These are phyloP conservation scores for Leptodactylus fuscus DNA, from an alignment of 2,113 vertebrate genomes.

Conservation along the genomic window DNA sequence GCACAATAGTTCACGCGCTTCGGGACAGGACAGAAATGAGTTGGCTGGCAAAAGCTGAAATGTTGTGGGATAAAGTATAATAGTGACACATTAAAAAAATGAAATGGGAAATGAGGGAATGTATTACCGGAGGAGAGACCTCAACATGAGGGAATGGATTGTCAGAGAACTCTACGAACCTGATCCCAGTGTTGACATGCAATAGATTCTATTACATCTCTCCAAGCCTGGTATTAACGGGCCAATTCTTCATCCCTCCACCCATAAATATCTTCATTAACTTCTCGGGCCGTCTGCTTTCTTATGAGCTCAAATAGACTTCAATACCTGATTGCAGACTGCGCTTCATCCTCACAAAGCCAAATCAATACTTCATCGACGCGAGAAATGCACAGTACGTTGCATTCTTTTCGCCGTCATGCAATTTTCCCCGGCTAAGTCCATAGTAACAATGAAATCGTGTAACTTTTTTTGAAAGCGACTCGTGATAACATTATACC, in stretches of 20 bases:
- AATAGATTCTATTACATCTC: slow-evolving; percentile 5
- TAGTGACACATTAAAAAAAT: neutral
- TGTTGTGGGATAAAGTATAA: neutral
- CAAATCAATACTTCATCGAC: slow-evolving; percentile 44
- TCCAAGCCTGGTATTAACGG: slow-evolving; percentile 10
- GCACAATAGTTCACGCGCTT: neutral
- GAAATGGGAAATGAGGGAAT: neutral
- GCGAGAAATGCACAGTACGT: neutral
- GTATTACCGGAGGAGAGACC: neutral
- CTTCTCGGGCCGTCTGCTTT: neutral
- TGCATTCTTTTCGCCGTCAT: slow-evolving; percentile 5
- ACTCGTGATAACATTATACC: neutral
- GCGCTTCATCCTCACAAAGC: slow-evolving; percentile 35
- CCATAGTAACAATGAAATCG: neutral
- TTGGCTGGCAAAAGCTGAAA: neutral
- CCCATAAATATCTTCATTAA: slow-evolving; percentile 35
- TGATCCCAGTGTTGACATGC: slow-evolving; percentile 15
- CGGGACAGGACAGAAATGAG: neutral
- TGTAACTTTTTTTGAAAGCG: neutral
- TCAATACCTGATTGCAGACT: slow-evolving; percentile 28
- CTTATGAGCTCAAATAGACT: slow-evolving; percentile 2
- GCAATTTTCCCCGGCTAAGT: neutral
- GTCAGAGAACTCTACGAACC: neutral
- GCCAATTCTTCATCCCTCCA: neutral
- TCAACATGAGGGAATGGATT: neutral